Evolutionary conservation across 1,140 invertebrate genomes (phyloP).

Genomic region (Panulirus ornatus): DNA sequence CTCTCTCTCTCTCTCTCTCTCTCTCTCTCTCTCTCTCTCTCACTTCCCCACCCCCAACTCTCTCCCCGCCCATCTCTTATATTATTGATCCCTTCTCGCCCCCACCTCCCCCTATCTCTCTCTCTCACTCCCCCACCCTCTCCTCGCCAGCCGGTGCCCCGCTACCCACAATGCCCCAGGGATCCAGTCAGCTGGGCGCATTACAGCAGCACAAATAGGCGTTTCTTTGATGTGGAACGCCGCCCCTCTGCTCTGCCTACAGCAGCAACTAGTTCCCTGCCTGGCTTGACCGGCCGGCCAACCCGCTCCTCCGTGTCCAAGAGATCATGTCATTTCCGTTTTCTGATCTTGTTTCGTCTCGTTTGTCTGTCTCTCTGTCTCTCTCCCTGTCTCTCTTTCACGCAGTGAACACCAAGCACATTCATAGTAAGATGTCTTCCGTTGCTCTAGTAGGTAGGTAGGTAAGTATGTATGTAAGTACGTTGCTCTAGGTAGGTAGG

Average conservation of each 20-base stretch:
- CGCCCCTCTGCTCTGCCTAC: neutral
- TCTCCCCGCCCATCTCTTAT: neutral
- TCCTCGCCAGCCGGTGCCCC: too few species aligned
- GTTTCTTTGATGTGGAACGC: slow-evolving; percentile 4
- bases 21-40: slow-evolving; percentile 9
- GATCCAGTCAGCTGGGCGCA: slow-evolving; percentile 35
- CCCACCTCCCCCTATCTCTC: neutral
- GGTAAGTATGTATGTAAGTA: too few species aligned
- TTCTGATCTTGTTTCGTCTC: neutral
- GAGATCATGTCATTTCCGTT: neutral
- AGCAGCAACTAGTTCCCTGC: too few species aligned
- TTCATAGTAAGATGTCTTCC: too few species aligned
- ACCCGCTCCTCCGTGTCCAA: neutral
- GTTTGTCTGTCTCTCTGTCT: neutral
- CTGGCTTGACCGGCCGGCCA: too few species aligned
- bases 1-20: neutral
- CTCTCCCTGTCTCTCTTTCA: too few species aligned
- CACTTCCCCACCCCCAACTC: neutral
- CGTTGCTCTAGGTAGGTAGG: too few species aligned
- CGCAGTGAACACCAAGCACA: too few species aligned
- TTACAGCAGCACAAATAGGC: slow-evolving; percentile 22
- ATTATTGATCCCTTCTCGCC: neutral
- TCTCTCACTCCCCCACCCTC: neutral
- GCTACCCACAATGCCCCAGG: slow-evolving; percentile 15
- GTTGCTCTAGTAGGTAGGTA: too few species aligned